Evolutionary conservation across 2,888 invertebrate species (phyloP).

Genomic region (Eustalomyia histrio): DNA sequence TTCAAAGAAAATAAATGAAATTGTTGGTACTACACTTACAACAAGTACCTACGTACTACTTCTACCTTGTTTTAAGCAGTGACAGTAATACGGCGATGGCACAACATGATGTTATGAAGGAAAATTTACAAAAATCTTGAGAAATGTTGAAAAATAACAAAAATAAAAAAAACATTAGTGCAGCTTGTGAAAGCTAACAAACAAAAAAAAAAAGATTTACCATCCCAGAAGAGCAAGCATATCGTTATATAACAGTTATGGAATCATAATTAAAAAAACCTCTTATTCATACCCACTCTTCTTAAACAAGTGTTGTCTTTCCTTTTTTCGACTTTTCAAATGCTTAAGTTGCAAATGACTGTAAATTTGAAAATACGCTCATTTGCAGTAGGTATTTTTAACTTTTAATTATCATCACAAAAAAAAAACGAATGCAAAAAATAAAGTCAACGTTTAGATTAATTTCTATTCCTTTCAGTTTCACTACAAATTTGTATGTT

Average conservation of each 20-base stretch:
- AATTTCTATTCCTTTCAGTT: slow-evolving; percentile 40
- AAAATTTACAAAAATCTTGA: too few species aligned
- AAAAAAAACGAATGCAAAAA: slow-evolving; percentile 7
- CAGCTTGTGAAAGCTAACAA: neutral
- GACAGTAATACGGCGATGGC: neutral
- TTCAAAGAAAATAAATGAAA: slow-evolving; percentile 29
- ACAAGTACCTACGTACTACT: slow-evolving; percentile 32
- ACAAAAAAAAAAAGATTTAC: neutral
- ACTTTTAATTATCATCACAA: slow-evolving; percentile 38
- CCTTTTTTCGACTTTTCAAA: slow-evolving; percentile 20
- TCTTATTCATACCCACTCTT: slow-evolving; percentile 26
- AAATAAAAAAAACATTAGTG: too few species aligned
- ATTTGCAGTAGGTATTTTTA: slow-evolving; percentile 38
- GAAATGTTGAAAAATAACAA: too few species aligned
- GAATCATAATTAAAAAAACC: slow-evolving; percentile 50
- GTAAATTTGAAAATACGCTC: slow-evolving; percentile 51
- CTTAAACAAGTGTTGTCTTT: neutral
- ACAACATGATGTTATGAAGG: neutral
- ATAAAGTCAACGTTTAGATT: slow-evolving; percentile 39
- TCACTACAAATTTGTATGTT: slow-evolving; percentile 2
- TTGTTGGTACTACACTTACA: slow-evolving; percentile 47
- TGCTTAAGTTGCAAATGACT: slow-evolving; percentile 41
- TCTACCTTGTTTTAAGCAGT: slow-evolving; percentile 15
- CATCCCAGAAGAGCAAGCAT: slow-evolving; percentile 2
- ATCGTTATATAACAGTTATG: slow-evolving; percentile 19